These are phyloP conservation scores for Thaumatotibia leucotreta DNA, from an alignment of 1,140 invertebrate species.

Conservation along the genomic window DNA sequence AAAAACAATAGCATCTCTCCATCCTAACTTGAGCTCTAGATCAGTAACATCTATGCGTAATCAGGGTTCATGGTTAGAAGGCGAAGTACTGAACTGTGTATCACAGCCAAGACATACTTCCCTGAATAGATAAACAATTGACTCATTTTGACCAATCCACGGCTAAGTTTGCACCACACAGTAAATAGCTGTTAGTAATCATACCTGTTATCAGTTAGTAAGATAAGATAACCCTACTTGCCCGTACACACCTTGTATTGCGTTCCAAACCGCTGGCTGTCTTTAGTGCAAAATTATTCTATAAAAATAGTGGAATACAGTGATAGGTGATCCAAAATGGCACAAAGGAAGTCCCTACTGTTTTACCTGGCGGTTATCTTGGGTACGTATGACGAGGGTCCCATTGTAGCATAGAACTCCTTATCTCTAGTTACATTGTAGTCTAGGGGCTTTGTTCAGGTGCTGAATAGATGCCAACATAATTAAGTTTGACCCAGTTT, in stretches of 20 bases:
- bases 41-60: neutral
- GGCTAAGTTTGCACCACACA: neutral
- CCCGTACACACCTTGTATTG: slow-evolving; percentile 5
- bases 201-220: slow-evolving; percentile 13
- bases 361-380: slow-evolving; percentile 69
- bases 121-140: slow-evolving; percentile 17
- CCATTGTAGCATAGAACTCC: neutral
- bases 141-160: slow-evolving; percentile 12
- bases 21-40: neutral
- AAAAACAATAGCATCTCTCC: too few species aligned
- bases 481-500: slow-evolving; percentile 1
- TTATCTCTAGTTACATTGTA: neutral
- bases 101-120: neutral
- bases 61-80: neutral
- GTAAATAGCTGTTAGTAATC: slow-evolving; percentile 6
- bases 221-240: slow-evolving; percentile 4
- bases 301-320: slow-evolving; percentile 18
- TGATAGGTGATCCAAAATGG: slow-evolving; percentile 47
- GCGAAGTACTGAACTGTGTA: too few species aligned
- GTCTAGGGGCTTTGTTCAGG: neutral
- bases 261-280: slow-evolving; percentile 14
- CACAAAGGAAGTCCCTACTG: slow-evolving; percentile 49
- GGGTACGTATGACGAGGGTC: slow-evolving; percentile 42
- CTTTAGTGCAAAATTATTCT: slow-evolving; percentile 19
- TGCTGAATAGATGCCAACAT: neutral